These are phyloP conservation scores for Zygogramma bicolorata DNA, from an alignment of 2,888 invertebrate genomes.

Conservation along the genomic window DNA sequence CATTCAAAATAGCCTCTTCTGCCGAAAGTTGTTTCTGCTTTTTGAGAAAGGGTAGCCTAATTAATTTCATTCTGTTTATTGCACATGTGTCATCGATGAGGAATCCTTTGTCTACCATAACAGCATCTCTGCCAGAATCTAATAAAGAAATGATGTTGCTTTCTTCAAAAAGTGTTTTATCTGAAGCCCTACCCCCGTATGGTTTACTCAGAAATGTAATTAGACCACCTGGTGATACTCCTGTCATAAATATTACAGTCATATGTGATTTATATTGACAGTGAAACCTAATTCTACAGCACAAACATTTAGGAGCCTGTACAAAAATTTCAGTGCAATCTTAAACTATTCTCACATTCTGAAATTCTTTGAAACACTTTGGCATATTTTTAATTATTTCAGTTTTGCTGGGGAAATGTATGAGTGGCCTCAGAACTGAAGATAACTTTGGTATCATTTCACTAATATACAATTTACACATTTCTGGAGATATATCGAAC, in stretches of 20 bases:
- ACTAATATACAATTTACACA: background rate
- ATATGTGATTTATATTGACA: background rate
- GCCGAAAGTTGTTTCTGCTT: too few species aligned
- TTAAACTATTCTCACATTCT: too few species aligned
- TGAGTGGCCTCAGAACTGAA: conserved; percentile 21
- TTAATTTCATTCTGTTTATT: too few species aligned
- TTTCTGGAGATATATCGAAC: conserved; percentile 7
- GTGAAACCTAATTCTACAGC: background rate
- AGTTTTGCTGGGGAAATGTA: conserved; percentile 10
- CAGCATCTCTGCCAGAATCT: conserved; percentile 30
- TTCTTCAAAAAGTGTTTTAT: conserved; percentile 27
- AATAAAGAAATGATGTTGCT: conserved; percentile 24
- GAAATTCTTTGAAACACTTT: conserved; percentile 13
- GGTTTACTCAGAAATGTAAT: too few species aligned
- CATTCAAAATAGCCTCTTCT: too few species aligned
- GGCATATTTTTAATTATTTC: conserved; percentile 15
- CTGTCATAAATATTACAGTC: conserved; percentile 31
- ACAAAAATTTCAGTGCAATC: too few species aligned
- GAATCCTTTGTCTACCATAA: too few species aligned
- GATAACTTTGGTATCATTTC: conserved; percentile 28
- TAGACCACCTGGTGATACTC: too few species aligned
- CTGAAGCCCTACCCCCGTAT: conserved; percentile 31
- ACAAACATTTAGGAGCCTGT: conserved; percentile 21
- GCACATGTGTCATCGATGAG: too few species aligned
- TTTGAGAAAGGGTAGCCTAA: too few species aligned